Base-by-base conservation (phyloP, 1,140 invertebrate genomes). In the Gonioctena quinquepunctata region DNA sequence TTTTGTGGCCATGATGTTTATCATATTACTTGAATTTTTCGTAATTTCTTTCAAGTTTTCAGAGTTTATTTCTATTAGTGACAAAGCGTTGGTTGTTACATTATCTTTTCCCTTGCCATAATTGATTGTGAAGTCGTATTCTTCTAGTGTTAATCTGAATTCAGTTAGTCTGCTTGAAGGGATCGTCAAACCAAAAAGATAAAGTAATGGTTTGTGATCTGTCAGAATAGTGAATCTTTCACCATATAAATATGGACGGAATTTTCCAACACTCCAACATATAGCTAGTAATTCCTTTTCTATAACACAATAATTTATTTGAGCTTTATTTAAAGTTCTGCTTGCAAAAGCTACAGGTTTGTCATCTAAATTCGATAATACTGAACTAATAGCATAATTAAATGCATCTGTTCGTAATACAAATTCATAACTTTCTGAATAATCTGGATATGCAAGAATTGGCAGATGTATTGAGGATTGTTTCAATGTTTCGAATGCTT, bases 401-500 rank as follows among this genome's bases (percentile, higher is more conserved):
- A 22, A 59, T 6, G 13, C 56, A 59, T 59, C 56, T 6, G 56
- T 59, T 22, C 23, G 19, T 66, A 72, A 13, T 25, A 59, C 64
- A 66, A 72, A 69, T 48, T 56, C 28, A 22, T 67, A 57, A 5
- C n/a, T 18, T 63, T 57, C n/a, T 0, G 70, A 42, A 63, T 82
- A 83, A 65, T 83, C 75, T 1, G 83, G 81, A 52, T 81, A 84
- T 73, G 74, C 72, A 5, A 84, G 42, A 0, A 84, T 56, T 5
- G 80, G 83, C 3, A 77, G 69, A 54, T 76, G 79, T 22, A 73
- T 81, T 26, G 77, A 68, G 21, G 60, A 72, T 18, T 56, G 48
- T 77, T 79, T 83, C 48, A 82, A 72, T 2, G 19, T 27, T 26
- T 64, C 11, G 70, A 79, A 76, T 4, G 72, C 68, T 25, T 62